Base-by-base conservation (phyloP, 2,797 vertebrate genomes). In the Choloepus didactylus region DNA sequence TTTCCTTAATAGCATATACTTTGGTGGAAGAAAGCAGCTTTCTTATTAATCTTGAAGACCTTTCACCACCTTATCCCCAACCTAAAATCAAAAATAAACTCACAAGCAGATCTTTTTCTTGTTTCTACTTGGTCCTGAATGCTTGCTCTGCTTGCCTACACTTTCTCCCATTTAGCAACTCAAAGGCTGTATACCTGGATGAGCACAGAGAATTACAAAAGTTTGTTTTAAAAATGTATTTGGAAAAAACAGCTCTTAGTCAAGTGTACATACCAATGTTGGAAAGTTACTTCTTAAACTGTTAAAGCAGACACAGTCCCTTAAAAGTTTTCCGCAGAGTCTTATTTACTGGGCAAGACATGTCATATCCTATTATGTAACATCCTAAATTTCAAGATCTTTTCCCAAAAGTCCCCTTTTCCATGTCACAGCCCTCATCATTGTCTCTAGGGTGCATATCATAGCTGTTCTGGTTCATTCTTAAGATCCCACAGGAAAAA, bases 331-430 rank as follows among this genome's bases (percentile, higher is more conserved):
- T 73, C 41, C 9, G 9, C 21, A 93, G 16, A 95, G 60, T 16
- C 82, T 76, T 56, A 86, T 60, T 89, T 19, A n/a, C 31, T 72
- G 29, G 73, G 31, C 46, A 70, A 88, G 5, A 60, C 3, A n/a
- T 11, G 0, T 70, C 76, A 77, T 16, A 41, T 76, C 76, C 59
- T 95, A n/a, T 93, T 84, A n/a, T 12, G 31, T 56, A 89, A 93
- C 31, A 89, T 38, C 46, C 38, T 46, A 51, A 14, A 62, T 72
- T 81, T 95, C 49, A 93, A 91, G 31, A 89, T 16, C 5, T 82
- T 54, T 91, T 60, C n/a, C 67, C 66, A 29, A 84, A 89, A 83
- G 84, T 54, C 54, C 64, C 4, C 6, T 67, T 96, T 54, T 51
- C 81, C 56, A 59, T 2, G 23, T 83, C 60, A 35, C 14, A 70